These are phyloP conservation scores for Synanthedon formicaeformis DNA, from an alignment of 2,888 invertebrate genomes.

Conservation along the genomic window DNA sequence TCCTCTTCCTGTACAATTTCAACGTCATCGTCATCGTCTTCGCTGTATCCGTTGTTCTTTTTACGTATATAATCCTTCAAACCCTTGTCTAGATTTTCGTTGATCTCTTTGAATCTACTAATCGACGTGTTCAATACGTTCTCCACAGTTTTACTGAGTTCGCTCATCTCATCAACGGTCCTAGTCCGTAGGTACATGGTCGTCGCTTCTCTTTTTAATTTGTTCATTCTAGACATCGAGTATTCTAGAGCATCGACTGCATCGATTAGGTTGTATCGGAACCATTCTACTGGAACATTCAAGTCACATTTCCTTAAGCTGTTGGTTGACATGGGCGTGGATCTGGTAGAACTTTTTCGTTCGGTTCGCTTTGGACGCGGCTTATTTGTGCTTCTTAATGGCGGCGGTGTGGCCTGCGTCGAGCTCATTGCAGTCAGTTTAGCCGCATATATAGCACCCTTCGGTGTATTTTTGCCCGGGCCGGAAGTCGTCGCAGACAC, in stretches of 20 bases:
- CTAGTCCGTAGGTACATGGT: slow-evolving; percentile 55
- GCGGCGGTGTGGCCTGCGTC: not conserved
- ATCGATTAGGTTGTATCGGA: slow-evolving; percentile 68
- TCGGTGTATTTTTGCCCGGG: slow-evolving; percentile 23
- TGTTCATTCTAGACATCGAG: slow-evolving; percentile 60
- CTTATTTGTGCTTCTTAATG: slow-evolving; percentile 12
- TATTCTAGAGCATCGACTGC: slow-evolving; percentile 70
- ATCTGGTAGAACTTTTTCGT: slow-evolving; percentile 4
- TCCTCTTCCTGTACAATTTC: slow-evolving; percentile 48
- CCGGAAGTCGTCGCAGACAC: slow-evolving; percentile 50
- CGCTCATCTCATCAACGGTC: slow-evolving; percentile 59
- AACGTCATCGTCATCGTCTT: slow-evolving; percentile 53
- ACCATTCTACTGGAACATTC: slow-evolving; percentile 68
- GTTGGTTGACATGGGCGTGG: slow-evolving; percentile 6
- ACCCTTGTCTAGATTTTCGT: slow-evolving; percentile 66
- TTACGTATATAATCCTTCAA: slow-evolving; percentile 61
- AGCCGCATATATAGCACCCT: slow-evolving; percentile 47
- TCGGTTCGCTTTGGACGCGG: slow-evolving; percentile 9
- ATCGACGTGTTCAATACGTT: slow-evolving; percentile 66
- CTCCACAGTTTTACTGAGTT: slow-evolving; percentile 66
- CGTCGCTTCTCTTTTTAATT: slow-evolving; percentile 59
- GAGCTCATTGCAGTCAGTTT: slow-evolving; percentile 40
- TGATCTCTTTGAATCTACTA: slow-evolving; percentile 64
- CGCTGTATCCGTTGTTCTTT: slow-evolving; percentile 23
- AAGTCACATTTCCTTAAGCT: slow-evolving; percentile 33